phyloP scores from a whole-genome alignment of 1,140 invertebrate species.

The fruit fly (Drosophila melanogaster) region Release_6_plus_ISO1_MT NT_033779.5:21034501-21035000 shows the following conservation, averaged over 20 bases:
- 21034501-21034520: slow-evolving; percentile 57
- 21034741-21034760: slow-evolving; percentile 30
- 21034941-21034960: not conserved
- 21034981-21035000: slow-evolving; percentile 68
- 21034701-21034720: slow-evolving; percentile 57
- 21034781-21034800: slow-evolving; percentile 22
- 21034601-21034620: slow-evolving; percentile 3
- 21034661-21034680: slow-evolving; percentile 58
- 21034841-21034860: slow-evolving; percentile 69
- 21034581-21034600: slow-evolving; percentile 39
- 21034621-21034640: not conserved
- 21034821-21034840: slow-evolving; percentile 55
- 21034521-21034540: slow-evolving; percentile 47
- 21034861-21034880: slow-evolving; percentile 49
- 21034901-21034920: slow-evolving; percentile 37
- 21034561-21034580: slow-evolving; percentile 35
- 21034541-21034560: slow-evolving; percentile 24
- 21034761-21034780: not conserved
- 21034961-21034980: slow-evolving; percentile 36
- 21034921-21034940: too few species aligned
- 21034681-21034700: slow-evolving; percentile 39
- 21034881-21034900: slow-evolving; percentile 82
- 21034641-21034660: slow-evolving; percentile 39
- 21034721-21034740: slow-evolving; percentile 57
- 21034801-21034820: slow-evolving; percentile 13